Percentiles rank a stretch among this genome's conserved stretches.
Evolutionary conservation across 1,140 invertebrate species (phyloP).

Genomic region (Caligus rogercresseyi): DNA sequence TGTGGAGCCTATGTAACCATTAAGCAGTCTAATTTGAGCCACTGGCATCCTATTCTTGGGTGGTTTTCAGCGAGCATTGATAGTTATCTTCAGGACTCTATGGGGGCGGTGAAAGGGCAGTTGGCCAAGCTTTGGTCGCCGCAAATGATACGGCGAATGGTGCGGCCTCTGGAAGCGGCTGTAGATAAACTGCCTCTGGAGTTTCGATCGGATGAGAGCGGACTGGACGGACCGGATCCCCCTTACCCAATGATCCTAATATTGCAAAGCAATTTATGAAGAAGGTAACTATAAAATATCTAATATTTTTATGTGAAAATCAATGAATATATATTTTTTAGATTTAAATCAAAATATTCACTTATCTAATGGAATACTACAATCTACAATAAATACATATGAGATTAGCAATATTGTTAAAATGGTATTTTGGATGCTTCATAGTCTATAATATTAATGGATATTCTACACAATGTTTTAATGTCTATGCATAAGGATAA

Average conservation of each 20-base stretch:
- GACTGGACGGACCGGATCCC: not conserved
- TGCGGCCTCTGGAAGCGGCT: not conserved
- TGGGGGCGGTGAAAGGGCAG: constrained; percentile 2
- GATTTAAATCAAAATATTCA: too few relatives aligned
- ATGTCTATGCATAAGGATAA: too few relatives aligned
- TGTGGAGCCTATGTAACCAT: constrained; percentile 65
- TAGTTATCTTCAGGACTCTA: constrained; percentile 14
- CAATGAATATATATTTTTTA: too few relatives aligned
- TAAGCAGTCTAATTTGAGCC: constrained; percentile 71
- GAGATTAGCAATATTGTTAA: too few relatives aligned
- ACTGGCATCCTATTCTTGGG: constrained; percentile 81
- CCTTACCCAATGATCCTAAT: not conserved
- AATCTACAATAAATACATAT: too few relatives aligned
- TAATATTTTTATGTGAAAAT: too few relatives aligned
- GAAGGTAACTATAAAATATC: too few relatives aligned
- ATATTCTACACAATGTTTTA: too few relatives aligned
- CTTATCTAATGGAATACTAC: too few relatives aligned
- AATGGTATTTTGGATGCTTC: too few relatives aligned
- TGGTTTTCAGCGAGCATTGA: constrained; percentile 19
- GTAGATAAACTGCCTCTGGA: not conserved
- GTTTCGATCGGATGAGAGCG: not conserved
- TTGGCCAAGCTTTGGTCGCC: constrained; percentile 11
- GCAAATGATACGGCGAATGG: not conserved
- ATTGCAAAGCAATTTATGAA: constrained; percentile 11
- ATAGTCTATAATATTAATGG: too few relatives aligned